Evolutionary conservation across 37 sponge, comb jelly and placozoan genomes (phyloP), one percentile per base, ranked within the genome.

Genomic region (Eunapius fragilis): DNA sequence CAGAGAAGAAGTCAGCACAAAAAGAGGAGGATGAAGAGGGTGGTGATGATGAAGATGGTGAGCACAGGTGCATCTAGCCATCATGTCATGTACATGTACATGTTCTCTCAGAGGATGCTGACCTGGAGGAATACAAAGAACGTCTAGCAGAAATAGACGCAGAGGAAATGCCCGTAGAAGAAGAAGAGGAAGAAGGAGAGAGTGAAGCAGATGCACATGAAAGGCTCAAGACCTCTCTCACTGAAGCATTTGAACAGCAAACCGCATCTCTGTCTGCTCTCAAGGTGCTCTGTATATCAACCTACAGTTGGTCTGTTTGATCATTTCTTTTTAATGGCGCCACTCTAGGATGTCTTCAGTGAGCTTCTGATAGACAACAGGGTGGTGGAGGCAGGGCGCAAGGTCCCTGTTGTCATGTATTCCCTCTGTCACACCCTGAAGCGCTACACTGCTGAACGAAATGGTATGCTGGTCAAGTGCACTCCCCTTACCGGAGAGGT

Each of bases 131-230:
- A 30, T 92, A 80, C 48, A 25, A 85, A 69, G 89, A 92, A 79
- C 85, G 84, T 76, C 30, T 91, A 71, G 89, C 92, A n/a, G 94
- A 93, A 74, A 87, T 95, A 70, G 91, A 92, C 25, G 90, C 90
- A n/a, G 98, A 96, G 77, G 93, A 89, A 48, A 69, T 83, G 34
- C 90, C 92, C 67, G 97, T 92, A 34, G 95, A 92, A 30, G 98
- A 96, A 77, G 95, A 90, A 14, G 80, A 82, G 12, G 89, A 95
- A 36, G 93, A 88, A 34, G 93, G 88, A 25, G 94, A 92, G 41
- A 90, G 86, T 72, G 97, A 98, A 38, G 78, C 11, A 34, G 94
- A 88, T 12, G 97, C 94, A n/a, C 77, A 22, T 32, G 93, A 96
- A 48, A 85, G 98, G 80, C 91, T 96, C 69, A 87, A 78, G 22